Evolutionary conservation across 2,797 vertebrate genomes (phyloP).

Genomic region (Chloroceryle amazona): DNA sequence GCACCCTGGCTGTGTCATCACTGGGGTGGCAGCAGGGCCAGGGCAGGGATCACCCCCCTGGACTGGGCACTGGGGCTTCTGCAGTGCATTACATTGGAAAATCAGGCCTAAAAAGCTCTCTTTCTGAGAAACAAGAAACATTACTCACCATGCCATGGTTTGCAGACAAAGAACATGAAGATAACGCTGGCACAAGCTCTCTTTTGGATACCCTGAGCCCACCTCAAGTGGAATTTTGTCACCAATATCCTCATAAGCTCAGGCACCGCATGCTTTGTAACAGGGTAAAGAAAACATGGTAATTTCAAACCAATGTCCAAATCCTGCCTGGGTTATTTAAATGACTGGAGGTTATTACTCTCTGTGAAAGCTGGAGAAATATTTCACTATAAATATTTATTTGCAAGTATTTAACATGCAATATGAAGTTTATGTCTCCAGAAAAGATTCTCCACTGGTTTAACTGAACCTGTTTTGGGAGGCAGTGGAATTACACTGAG

Average conservation of each 20-base stretch:
- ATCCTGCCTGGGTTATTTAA: background rate
- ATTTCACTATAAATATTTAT: background rate
- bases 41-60: too few relatives aligned
- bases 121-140: background rate
- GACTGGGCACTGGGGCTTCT: background rate
- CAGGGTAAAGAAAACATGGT: background rate
- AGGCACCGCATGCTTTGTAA: fast-evolving
- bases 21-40: too few relatives aligned
- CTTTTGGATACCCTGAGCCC: background rate
- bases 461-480: background rate
- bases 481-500: background rate
- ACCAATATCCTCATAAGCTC: background rate
- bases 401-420: background rate
- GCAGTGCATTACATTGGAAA: background rate
- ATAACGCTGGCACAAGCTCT: background rate
- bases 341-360: background rate
- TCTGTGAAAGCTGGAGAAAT: background rate
- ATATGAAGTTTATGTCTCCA: background rate
- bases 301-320: background rate
- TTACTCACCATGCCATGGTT: background rate
- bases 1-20: too few relatives aligned
- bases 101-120: background rate
- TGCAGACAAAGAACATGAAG: background rate
- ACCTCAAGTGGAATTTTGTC: background rate
- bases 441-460: background rate